Evolutionary conservation across 2,797 vertebrate species (phyloP), one percentile per base, ranked within the genome.

Genomic region (Acanthurus lineatus): DNA sequence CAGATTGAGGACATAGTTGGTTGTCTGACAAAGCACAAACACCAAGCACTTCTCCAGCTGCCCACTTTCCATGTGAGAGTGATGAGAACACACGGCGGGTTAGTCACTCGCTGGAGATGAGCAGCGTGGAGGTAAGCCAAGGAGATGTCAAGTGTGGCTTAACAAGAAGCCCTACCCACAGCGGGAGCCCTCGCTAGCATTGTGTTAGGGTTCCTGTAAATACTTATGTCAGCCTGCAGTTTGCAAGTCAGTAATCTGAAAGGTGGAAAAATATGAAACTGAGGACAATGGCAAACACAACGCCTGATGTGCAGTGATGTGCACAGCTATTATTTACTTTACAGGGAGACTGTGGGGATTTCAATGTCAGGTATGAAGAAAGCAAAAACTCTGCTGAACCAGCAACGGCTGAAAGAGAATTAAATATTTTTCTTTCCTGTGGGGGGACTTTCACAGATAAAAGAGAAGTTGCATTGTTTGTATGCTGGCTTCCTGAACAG

Each of bases 31-130:
- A 77, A 81, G 80, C 74, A 88, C 82, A 89, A 89, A 90, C 84
- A 87, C 84, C 81, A 88, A 91, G 78, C 73, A 47, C 74, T 90
- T 87, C 73, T 88, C 81, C 85, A 92, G 89, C 88, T 91, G 85
- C 78, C 67, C 2, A 42, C 67, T 79, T 88, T 86, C 85, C 90
- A 83, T 52, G 82, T 47, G 80, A 85, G 81, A 82, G 73, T 15
- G 47, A 68, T 60, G 75, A 75, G 78, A 87, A 77, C 78, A 59
- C 76, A 67, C 40, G 1, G 70, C 80, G 68, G 70, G 82, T 82
- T 73, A 87, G 85, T 86, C 88, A 79, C 75, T 83, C 16, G 19
- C 63, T 64, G 60, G 75, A 84, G 82, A 82, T n/a, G n/a, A 72
- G 78, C 78, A 4, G 40, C 60, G 9, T 73, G 81, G 77, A 86